These are phyloP conservation scores for Hemibagrus guttatus DNA, from an alignment of 2,797 vertebrate genomes.

Conservation along the genomic window DNA sequence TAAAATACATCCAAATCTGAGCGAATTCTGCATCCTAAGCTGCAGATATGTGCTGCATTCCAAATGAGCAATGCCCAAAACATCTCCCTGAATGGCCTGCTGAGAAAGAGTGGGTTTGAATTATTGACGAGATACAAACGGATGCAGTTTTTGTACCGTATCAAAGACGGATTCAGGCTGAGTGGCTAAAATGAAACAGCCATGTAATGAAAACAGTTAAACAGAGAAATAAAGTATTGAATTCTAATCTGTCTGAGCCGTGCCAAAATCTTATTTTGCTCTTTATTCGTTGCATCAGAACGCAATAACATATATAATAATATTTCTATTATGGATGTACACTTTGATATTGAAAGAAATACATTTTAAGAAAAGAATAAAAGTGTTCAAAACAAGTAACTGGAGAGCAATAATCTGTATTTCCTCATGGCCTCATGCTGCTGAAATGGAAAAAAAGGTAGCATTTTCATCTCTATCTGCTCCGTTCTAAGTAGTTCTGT, in stretches of 20 bases:
- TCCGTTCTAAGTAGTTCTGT: not conserved
- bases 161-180: slow-evolving; percentile 63
- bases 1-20: not conserved
- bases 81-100: slow-evolving; percentile 51
- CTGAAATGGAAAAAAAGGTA: not conserved
- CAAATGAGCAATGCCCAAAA: slow-evolving; percentile 44
- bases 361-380: not conserved
- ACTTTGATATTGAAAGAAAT: not conserved
- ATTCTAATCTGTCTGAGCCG: slow-evolving; percentile 35
- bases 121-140: slow-evolving; percentile 68
- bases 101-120: slow-evolving; percentile 62
- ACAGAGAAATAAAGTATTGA: slow-evolving; percentile 37
- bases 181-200: slow-evolving; percentile 43
- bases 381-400: not conserved
- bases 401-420: not conserved
- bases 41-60: not conserved
- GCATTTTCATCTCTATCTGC: slow-evolving; percentile 18
- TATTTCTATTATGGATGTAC: not conserved
- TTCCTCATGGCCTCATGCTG: not conserved
- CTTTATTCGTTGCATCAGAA: not conserved
- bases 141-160: slow-evolving; percentile 60
- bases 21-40: not conserved
- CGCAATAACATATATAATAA: not conserved
- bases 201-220: slow-evolving; percentile 27
- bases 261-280: not conserved